Base-by-base conservation (phyloP, 2,797 vertebrate genomes). In the Poeciliopsis presidionis region DNA sequence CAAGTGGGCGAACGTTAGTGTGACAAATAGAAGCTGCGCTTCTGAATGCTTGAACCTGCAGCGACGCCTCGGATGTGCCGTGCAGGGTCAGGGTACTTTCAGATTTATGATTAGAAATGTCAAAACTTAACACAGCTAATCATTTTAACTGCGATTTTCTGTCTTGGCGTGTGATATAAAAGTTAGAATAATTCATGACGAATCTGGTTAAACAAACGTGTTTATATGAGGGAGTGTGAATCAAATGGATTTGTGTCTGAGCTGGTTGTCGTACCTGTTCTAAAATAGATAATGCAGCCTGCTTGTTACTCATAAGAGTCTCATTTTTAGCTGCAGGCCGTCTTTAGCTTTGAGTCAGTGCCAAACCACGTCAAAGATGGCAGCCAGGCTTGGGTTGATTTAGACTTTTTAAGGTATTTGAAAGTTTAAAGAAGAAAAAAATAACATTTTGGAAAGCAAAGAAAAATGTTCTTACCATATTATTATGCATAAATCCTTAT, bases 11-110 rank as follows among this genome's bases (percentile, higher is more conserved):
- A 73, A 39, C 2, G 18, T 30, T 49, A 49, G 47, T 57, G 51
- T 25, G n/a, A n/a, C 59, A 43, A 53, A 74, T 22, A 51, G 12
- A 41, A 43, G 18, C 45, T 53, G n/a, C 36, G 36, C 61, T 39
- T 51, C 61, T 45, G 18, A 67, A 77, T 47, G 28, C 28, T 76
- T 41, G 33, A 67, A 63, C 75, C 49, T 2, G 25, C 49, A 53
- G 75, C 57, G 63, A 67, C 22, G 55, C 22, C 65, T 69, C 39
- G 43, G 25, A 45, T 70, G 28, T 28, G 36, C 36, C 16, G 2
- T n/a, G 45, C 14, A 25, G 5, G 41, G 12, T 45, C 67, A 25
- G 16, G 0, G 1, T 28, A 4, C 12, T 67, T 41, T 67, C 39
- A 67, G 36, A 25, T 39, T 39, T 25, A 25, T 22, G 33, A 22